Conservation (phyloP, 2,113 vertebrate species). For the Psammodynastes pulverulentus region DNA sequence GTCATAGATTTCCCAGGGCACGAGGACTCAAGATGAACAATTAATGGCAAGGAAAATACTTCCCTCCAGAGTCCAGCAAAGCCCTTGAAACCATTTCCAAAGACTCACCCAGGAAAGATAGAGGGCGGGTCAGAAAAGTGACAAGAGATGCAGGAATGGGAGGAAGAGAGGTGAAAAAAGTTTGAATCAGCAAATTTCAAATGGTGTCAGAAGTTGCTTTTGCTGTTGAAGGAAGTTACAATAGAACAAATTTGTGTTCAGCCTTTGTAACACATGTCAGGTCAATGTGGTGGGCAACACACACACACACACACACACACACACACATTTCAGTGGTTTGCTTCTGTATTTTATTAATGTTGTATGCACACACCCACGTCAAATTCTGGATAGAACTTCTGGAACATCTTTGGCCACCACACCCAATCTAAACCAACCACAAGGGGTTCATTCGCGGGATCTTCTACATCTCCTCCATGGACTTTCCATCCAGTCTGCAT, state of each 20-base stretch:
- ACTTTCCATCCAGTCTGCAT: neutral
- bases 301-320: neutral
- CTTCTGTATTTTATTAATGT: neutral
- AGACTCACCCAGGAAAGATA: neutral
- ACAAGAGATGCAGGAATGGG: neutral
- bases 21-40: neutral
- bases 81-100: neutral
- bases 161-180: neutral
- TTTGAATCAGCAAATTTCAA: neutral
- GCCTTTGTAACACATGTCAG: neutral
- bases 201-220: neutral
- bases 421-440: neutral
- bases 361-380: neutral
- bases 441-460: neutral
- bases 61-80: neutral
- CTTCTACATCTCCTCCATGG: neutral
- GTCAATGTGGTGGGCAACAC: neutral
- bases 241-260: neutral
- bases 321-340: neutral
- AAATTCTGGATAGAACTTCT: neutral
- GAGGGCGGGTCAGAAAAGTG: neutral
- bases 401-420: neutral
- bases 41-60: neutral
- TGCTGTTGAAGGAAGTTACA: neutral
- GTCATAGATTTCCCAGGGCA: neutral